Conservation (phyloP, 2,113 vertebrate genomes). For the Zapus hudsonius region DNA sequence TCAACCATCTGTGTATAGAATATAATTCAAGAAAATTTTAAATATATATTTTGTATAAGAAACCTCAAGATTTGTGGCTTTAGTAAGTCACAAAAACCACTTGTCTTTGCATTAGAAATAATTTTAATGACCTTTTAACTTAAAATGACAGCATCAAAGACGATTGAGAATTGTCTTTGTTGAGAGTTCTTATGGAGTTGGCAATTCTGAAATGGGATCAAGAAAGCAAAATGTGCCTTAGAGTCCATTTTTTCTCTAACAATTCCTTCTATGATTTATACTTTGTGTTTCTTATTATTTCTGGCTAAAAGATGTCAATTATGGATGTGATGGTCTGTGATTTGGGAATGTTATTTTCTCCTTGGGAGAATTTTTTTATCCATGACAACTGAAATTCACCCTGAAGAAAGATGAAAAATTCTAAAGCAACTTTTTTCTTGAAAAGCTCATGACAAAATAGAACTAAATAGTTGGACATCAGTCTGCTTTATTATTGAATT, state of each 20-base stretch:
- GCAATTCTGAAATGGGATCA: background rate
- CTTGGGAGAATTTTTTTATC: background rate
- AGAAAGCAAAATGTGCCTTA: background rate
- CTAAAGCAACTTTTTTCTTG: background rate
- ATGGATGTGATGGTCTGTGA: background rate
- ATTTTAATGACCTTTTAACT: background rate
- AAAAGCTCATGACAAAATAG: background rate
- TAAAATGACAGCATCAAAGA: background rate
- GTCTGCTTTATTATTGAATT: background rate
- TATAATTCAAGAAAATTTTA: background rate
- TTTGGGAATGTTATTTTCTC: background rate
- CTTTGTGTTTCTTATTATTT: background rate
- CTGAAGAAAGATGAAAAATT: background rate
- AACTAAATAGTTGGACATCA: slow-evolving; percentile 13
- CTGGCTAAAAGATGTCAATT: background rate
- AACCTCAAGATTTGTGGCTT: background rate
- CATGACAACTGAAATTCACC: background rate
- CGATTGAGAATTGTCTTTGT: background rate
- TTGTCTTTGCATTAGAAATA: background rate
- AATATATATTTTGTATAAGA: background rate
- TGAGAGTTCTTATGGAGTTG: background rate
- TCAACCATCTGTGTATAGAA: background rate
- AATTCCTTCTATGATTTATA: background rate
- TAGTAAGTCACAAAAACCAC: slow-evolving; percentile 22
- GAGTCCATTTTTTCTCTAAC: background rate